These are phyloP conservation scores for Goniozus legneri DNA, from an alignment of 1,140 invertebrate genomes.

Conservation along the genomic window DNA sequence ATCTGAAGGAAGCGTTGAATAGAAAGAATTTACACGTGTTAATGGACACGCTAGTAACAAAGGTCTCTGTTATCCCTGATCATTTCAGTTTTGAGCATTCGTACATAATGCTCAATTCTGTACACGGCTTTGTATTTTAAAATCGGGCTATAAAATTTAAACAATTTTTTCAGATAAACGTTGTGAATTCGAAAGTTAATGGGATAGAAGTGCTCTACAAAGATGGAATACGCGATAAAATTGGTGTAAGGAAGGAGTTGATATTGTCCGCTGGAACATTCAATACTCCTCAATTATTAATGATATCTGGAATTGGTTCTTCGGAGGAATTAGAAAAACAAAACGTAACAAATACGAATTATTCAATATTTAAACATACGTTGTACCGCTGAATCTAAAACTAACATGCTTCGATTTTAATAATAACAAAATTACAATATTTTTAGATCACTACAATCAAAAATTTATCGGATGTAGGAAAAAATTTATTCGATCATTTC, in stretches of 20 bases:
- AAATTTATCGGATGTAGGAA: conserved; percentile 59
- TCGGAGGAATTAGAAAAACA: conserved; percentile 47
- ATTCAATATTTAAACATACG: background rate
- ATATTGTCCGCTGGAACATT: conserved; percentile 69
- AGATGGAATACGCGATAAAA: conserved; percentile 44
- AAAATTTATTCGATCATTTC: conserved; percentile 70
- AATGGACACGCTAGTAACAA: conserved; percentile 63
- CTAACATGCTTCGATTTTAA: background rate
- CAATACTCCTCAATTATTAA: conserved; percentile 68
- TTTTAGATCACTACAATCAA: conserved; percentile 54
- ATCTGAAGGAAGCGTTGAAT: conserved; percentile 64
- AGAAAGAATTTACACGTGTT: conserved; percentile 68
- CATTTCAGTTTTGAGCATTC: background rate
- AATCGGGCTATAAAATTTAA: background rate
- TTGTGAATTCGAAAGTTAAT: conserved; percentile 32
- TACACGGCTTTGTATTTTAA: too few species aligned
- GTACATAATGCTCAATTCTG: too few species aligned
- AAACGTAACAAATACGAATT: too few species aligned
- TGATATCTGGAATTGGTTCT: conserved; percentile 68
- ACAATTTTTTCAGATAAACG: conserved; percentile 28
- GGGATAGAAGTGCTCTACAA: conserved; percentile 56
- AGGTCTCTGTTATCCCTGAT: conserved; percentile 36
- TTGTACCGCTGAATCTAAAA: background rate
- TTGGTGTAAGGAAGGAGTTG: conserved; percentile 63
- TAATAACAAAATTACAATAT: too few species aligned